Base-by-base conservation (phyloP, 2,113 vertebrate species). In the Rhinolophus ferrumequinum region DNA sequence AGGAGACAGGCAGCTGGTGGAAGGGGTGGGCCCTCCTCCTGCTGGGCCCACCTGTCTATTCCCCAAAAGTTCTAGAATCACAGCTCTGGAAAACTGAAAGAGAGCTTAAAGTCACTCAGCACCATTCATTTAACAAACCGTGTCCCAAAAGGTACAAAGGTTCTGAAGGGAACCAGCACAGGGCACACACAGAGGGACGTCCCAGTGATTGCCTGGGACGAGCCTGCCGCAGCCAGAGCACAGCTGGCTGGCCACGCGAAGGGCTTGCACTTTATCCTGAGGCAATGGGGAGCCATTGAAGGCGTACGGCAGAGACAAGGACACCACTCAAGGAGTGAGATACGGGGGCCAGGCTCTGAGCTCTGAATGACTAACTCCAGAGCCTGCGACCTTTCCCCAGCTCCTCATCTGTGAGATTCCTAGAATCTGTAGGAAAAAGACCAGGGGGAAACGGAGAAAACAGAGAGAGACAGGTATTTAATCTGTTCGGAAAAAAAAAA, bases 1-100 rank as follows among this genome's bases (percentile, higher is more conserved):
- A 30, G 60, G 11, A 15, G 8, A 2, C 5, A 15, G 24, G 21
- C 13, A 28, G 56, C 50, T 1, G 0, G 0, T 30, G 14, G 41
- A 35, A 66, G 6, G 26, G 33, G 33, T 22, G 28, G 44, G 52
- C 9, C 28, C 5, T 58, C 60, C 13, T 35, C 16, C 58, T 26
- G 11, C 35, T 15, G 66, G 19, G 21, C 47, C 26, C 7, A 30
- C n/a, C 10, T 35, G 7, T 67, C 81, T 75, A 5, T 28, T 58
- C 12, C 38, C 50, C 0, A 4, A 44, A 52, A 58, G 2, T 50
- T 50, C 62, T 64, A 26, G 33, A 35, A 33, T 38, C 79, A 41
- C 30, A 76, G 70, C 70, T 67, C 76, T 54, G 30, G 28, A 80
- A 80, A 88, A 10, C 60, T 67, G 12, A 15, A 66, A 75, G 60